Evolutionary conservation across 1,140 invertebrate genomes (phyloP), one percentile per base, ranked within the genome.

Genomic region (Goniozus legneri): DNA sequence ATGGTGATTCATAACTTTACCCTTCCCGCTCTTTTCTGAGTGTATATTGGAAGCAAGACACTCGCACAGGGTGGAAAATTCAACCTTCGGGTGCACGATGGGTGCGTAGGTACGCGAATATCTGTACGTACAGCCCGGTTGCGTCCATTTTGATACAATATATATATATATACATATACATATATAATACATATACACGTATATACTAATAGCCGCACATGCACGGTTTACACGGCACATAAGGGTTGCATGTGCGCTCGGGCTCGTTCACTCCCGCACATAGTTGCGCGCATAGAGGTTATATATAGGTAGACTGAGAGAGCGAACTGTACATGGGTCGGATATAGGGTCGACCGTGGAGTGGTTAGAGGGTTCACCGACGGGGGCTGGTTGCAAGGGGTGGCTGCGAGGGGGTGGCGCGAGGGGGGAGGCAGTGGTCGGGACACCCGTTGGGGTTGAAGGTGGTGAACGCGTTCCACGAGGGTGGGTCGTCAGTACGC

Each of bases 101-200:
- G n/a, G n/a, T n/a, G n/a, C n/a, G n/a, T n/a, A n/a, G n/a, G n/a
- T n/a, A n/a, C n/a, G n/a, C n/a, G n/a, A n/a, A n/a, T n/a, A n/a
- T n/a, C n/a, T n/a, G n/a, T n/a, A n/a, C n/a, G n/a, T n/a, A n/a
- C n/a, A n/a, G n/a, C n/a, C n/a, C n/a, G n/a, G n/a, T 52, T 45
- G 53, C 44, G 46, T 68, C 61, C 64, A 67, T 65, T 67, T 68
- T 64, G 64, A 65, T 66, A 64, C 58, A 59, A 58, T 58, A 65
- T 47, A 62, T 59, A 54, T 59, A 54, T 22, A 46, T 40, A 46
- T 51, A 60, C 24, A 37, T 14, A 36, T 52, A 60, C 37, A 56
- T 58, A 47, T 24, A 44, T 15, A 18, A n/a, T 54, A 53, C 36
- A 45, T 58, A 53, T 36, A 54, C 52, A 44, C 53, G 52, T 43